These are phyloP conservation scores for Neoaliturus tenellus DNA, from an alignment of 2,888 invertebrate species.

Conservation along the genomic window DNA sequence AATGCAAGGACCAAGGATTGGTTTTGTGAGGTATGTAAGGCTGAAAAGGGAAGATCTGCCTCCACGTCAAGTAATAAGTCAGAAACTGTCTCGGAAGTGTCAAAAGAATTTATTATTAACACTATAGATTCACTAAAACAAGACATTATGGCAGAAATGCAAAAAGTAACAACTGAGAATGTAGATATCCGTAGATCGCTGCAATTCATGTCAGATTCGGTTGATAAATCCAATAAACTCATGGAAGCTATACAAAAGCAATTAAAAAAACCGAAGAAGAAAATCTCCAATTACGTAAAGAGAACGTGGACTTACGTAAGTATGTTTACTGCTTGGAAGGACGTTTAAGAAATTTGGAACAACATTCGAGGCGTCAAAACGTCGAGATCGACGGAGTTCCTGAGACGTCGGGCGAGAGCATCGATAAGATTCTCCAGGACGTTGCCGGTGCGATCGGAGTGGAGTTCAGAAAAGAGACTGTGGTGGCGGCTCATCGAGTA, in stretches of 20 bases:
- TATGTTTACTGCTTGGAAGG: background rate
- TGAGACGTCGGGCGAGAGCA: background rate
- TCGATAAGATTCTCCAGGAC: background rate
- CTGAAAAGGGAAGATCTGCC: background rate
- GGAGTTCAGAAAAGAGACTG: background rate
- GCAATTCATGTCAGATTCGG: background rate
- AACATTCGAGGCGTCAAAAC: background rate
- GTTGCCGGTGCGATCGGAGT: background rate
- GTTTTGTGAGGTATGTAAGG: too few relatives aligned
- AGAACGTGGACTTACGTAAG: background rate
- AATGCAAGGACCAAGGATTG: too few relatives aligned
- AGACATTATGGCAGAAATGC: background rate
- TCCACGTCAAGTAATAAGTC: background rate
- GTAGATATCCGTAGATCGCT: background rate
- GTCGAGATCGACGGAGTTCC: background rate
- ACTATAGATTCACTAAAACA: background rate
- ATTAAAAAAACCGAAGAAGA: background rate
- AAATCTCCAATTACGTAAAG: background rate
- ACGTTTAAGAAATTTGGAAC: background rate
- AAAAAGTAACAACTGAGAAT: background rate
- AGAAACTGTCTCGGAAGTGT: too few relatives aligned
- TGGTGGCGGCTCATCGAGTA: constrained; percentile 22
- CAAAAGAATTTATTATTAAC: background rate
- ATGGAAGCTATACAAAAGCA: background rate
- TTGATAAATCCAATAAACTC: background rate